These are phyloP conservation scores for Echeneis naucrates DNA, from an alignment of 2,797 vertebrate species.

Conservation along the genomic window DNA sequence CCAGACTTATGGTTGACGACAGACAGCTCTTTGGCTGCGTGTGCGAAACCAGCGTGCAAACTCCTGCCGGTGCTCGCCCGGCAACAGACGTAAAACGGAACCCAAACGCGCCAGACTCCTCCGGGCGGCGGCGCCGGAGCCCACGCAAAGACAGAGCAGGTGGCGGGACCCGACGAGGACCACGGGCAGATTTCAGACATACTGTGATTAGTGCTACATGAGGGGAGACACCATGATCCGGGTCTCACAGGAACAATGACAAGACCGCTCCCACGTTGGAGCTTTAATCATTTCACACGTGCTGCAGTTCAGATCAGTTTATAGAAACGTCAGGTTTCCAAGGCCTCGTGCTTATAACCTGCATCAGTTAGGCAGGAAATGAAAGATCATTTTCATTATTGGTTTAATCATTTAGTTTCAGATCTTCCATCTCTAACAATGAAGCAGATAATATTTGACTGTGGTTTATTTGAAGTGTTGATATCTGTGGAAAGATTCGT, in stretches of 20 bases:
- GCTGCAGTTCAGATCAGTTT: background rate
- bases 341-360: background rate
- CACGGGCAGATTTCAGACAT: conserved; percentile 37
- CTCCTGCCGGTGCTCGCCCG: conserved; percentile 57
- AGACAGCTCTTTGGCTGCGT: conserved; percentile 63
- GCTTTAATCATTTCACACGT: conserved; percentile 10
- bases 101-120: conserved; percentile 58
- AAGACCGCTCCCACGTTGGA: conserved; percentile 12
- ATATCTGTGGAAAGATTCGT: no score
- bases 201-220: conserved; percentile 39
- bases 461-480: no score
- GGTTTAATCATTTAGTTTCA: no score
- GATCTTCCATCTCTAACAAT: no score
- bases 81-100: conserved; percentile 62
- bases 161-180: conserved; percentile 60
- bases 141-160: conserved; percentile 58
- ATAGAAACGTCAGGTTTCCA: background rate
- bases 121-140: conserved; percentile 33
- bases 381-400: background rate
- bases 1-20: conserved; percentile 62
- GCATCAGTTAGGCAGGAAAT: background rate
- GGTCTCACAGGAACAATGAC: conserved; percentile 46
- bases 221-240: conserved; percentile 43
- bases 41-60: conserved; percentile 24
- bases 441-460: no score